These are phyloP conservation scores for Agapornis roseicollis DNA, from an alignment of 2,113 vertebrate species.

Conservation along the genomic window DNA sequence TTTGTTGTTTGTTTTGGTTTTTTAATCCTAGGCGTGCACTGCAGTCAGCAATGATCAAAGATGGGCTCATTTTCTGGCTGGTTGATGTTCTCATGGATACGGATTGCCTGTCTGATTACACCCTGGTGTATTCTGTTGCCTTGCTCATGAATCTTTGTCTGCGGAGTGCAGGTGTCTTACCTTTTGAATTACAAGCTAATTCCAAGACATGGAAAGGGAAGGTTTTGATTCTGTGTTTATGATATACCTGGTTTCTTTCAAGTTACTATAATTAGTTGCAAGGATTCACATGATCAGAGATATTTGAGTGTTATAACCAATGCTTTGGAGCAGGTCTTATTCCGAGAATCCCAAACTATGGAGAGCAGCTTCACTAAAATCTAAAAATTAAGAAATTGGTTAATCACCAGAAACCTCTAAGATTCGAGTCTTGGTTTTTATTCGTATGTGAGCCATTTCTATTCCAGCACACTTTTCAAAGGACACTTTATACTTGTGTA, in stretches of 20 bases:
- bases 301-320: background rate
- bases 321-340: background rate
- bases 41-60: constrained; percentile 89
- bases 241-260: background rate
- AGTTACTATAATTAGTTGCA: background rate
- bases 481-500: background rate
- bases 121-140: constrained; percentile 86
- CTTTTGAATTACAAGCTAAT: background rate
- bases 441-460: background rate
- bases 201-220: background rate
- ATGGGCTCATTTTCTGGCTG: constrained; percentile 89
- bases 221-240: background rate
- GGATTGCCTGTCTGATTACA: constrained; percentile 90
- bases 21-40: constrained; percentile 78
- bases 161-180: constrained; percentile 82
- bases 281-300: background rate
- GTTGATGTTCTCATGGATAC: constrained; percentile 86
- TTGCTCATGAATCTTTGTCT: constrained; percentile 97
- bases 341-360: background rate
- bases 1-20: background rate
- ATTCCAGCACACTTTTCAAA: background rate
- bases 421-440: background rate
- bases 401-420: background rate
- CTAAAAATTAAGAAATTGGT: background rate
- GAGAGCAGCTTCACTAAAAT: background rate